Conservation (phyloP, 2,113 vertebrate species). For the Columba janthina region DNA sequence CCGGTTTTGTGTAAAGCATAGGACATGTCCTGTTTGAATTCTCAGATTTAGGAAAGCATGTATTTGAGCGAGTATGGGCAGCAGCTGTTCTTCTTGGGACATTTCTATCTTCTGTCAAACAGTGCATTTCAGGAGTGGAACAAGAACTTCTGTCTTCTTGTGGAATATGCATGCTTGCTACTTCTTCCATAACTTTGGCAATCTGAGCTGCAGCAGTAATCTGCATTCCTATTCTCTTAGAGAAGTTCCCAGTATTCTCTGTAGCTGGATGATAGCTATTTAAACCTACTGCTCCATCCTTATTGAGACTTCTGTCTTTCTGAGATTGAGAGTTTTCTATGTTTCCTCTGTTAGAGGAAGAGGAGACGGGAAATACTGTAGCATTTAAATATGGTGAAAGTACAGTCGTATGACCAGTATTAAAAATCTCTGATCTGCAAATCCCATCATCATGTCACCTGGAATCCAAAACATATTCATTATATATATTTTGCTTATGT, state of each 20-base stretch:
- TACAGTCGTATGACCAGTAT: conserved; percentile 75
- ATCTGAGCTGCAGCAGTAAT: conserved; percentile 77
- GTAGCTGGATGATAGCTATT: conserved; percentile 70
- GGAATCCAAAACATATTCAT: conserved; percentile 79
- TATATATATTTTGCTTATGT: conserved; percentile 79
- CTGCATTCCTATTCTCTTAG: conserved; percentile 80
- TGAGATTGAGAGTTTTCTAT: conserved; percentile 79
- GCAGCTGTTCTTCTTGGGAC: conserved; percentile 71
- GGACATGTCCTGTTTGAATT: conserved; percentile 74
- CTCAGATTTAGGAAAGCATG: conserved; percentile 79
- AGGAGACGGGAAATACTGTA: conserved; percentile 82
- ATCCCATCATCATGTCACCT: conserved; percentile 76
- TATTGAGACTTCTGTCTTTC: conserved; percentile 76
- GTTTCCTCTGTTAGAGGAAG: conserved; percentile 81
- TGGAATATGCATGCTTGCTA: conserved; percentile 73
- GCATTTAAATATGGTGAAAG: conserved; percentile 87
- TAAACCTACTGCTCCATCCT: conserved; percentile 72
- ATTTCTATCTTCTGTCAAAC: conserved; percentile 76
- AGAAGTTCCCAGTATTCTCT: conserved; percentile 71
- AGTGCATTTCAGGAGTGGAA: conserved; percentile 73
- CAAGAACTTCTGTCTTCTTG: conserved; percentile 76
- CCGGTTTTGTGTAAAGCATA: conserved; percentile 78
- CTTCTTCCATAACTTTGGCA: conserved; percentile 82
- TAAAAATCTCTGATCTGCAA: conserved; percentile 78
- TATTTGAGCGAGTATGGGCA: conserved; percentile 74